phyloP scores from a whole-genome alignment of 2,113 vertebrate species.

The Peromyscus maniculatus region DNA sequence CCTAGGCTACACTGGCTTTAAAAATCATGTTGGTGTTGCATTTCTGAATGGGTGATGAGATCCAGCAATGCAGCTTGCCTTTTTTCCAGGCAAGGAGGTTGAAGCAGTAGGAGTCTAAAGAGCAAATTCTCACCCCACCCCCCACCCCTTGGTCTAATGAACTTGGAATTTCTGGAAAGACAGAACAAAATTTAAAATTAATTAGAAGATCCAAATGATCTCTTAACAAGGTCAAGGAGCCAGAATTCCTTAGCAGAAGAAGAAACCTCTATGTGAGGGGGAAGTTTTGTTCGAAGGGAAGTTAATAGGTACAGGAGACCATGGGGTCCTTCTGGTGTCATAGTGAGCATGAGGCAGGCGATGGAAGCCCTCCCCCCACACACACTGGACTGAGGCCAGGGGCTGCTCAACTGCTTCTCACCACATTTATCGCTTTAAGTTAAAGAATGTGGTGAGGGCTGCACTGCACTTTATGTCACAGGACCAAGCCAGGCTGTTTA shows the following conservation, averaged over 20 bases:
- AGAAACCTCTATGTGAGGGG: not conserved
- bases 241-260: conserved; percentile 20
- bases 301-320: not conserved
- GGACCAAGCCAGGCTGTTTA: conserved; percentile 95
- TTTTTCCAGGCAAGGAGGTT: conserved; percentile 48
- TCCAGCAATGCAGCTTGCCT: conserved; percentile 73
- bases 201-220: conserved; percentile 35
- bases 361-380: not conserved
- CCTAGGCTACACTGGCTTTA: conserved; percentile 31
- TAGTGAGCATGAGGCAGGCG: not conserved
- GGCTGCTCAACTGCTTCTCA: conserved; percentile 69
- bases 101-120: conserved; percentile 15
- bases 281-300: not conserved
- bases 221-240: conserved; percentile 49
- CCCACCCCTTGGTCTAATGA: not conserved
- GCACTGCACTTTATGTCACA: conserved; percentile 88
- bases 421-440: conserved; percentile 72
- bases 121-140: not conserved
- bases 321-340: conserved; percentile 17
- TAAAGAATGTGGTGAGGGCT: conserved; percentile 82
- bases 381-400: conserved; percentile 36
- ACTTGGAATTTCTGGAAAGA: conserved; percentile 64
- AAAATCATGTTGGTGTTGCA: conserved; percentile 10
- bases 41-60: conserved; percentile 41
- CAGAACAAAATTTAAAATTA: not conserved